A percentile compares a stretch with the other conserved stretches of the same genome.
Evolutionary conservation across 2,888 invertebrate species (phyloP).

Genomic region (Tenthredo notha): DNA sequence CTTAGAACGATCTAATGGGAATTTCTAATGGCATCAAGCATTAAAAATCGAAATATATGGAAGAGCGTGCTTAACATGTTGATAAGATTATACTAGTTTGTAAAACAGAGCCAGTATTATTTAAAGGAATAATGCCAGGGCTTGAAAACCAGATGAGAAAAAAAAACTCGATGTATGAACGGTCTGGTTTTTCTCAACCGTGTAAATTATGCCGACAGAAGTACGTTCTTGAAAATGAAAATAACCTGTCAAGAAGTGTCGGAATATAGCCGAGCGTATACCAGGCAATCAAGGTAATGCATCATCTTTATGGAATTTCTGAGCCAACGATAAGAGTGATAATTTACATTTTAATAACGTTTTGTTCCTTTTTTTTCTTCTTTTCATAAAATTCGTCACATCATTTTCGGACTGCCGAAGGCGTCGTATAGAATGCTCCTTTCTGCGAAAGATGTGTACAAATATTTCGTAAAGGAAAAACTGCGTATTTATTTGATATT

Average conservation of each 20-base stretch:
- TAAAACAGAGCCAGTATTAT: background rate
- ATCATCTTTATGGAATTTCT: constrained; percentile 20
- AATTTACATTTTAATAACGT: constrained; percentile 41
- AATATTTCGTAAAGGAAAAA: background rate
- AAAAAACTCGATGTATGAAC: background rate
- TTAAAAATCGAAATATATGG: background rate
- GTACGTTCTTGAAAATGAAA: constrained; percentile 15
- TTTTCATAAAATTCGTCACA: background rate
- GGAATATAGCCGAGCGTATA: background rate
- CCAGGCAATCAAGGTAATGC: constrained; percentile 23
- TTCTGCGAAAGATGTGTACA: background rate
- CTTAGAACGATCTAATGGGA: background rate
- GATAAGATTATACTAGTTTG: background rate
- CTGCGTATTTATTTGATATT: background rate
- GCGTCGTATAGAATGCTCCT: background rate
- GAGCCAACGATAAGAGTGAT: background rate
- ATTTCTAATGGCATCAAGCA: background rate
- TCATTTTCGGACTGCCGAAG: background rate
- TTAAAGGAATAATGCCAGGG: background rate
- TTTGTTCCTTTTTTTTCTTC: background rate
- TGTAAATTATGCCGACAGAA: constrained; percentile 12
- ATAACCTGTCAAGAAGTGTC: constrained; percentile 16
- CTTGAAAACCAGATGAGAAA: background rate
- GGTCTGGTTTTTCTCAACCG: background rate
- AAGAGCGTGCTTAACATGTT: background rate